Percentiles rank a stretch among this genome's conserved stretches.
Conservation (phyloP, 2,888 invertebrate genomes). For the Rhagonycha lutea region DNA sequence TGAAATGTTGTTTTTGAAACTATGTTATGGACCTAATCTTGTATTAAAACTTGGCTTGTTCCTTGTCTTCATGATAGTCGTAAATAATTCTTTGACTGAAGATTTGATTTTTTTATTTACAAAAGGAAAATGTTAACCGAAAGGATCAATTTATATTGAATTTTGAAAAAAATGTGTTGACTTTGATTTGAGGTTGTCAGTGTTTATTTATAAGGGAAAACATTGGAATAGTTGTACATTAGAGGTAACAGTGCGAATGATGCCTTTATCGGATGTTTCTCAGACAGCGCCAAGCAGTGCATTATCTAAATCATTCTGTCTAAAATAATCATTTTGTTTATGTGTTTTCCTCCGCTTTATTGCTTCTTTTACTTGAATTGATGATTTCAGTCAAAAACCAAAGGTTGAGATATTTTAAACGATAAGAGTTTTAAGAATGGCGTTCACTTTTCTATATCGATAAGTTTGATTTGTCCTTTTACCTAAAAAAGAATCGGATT, state of each 20-base stretch:
- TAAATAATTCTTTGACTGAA: not conserved
- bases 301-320: slow-evolving; percentile 15
- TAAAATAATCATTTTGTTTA: slow-evolving; percentile 14
- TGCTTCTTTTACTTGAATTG: slow-evolving; percentile 7
- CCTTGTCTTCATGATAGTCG: not conserved
- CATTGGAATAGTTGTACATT: not conserved
- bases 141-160: not conserved
- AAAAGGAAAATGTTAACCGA: not conserved
- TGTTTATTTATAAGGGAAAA: not conserved
- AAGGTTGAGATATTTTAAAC: slow-evolving; percentile 3
- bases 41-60: not conserved
- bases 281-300: slow-evolving; percentile 13
- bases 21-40: not conserved
- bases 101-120: not conserved
- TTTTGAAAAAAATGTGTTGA: not conserved
- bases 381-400: slow-evolving; percentile 4
- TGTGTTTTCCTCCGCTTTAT: slow-evolving; percentile 14
- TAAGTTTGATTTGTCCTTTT: slow-evolving; percentile 2
- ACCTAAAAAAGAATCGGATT: not conserved
- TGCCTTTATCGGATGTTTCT: slow-evolving; percentile 9
- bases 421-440: slow-evolving; percentile 2
- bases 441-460: slow-evolving; percentile 1
- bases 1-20: not conserved
- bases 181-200: not conserved
- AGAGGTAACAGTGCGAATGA: slow-evolving; percentile 11